Evolutionary conservation across 2,113 vertebrate genomes (phyloP), one percentile per base, ranked within the genome.

Genomic region (Fregata magnificens): DNA sequence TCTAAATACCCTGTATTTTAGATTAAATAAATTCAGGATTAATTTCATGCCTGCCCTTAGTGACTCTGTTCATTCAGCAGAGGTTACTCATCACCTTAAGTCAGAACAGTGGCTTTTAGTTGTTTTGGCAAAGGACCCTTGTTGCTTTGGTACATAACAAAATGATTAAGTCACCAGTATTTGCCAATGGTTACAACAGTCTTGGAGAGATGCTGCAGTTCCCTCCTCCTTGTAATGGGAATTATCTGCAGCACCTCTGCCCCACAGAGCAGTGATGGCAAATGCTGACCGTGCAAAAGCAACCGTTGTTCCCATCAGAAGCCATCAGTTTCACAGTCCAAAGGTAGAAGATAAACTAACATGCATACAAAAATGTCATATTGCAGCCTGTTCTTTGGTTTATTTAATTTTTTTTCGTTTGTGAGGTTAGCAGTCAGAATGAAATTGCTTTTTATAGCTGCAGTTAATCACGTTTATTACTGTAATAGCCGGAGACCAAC

Each of bases 361-460:
- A 4, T 11, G 67, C 26, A 73, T 66, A 20, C 83, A 92, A 95
- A 96, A 92, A 81, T 71, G 58, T 83, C 85, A 40, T 38, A 53
- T 31, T 73, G 67, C 24, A 65, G 70, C 53, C 73, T 67, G 56
- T 59, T 79, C 73, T 85, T 82, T 40, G 56, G 59, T 87, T 91
- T 94, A 44, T 78, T 93, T 84, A n/a, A 21, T 81, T 32, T 87
- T 74, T 91, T 82, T 67, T 28, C 42, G 82, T 96, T 80, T 24
- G 42, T 66, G 47, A 88, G 71, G 45, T 90, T 94, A 97, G 56
- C 71, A 83, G 88, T 83, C 71, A 93, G 79, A 92, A 90, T 74
- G 82, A 88, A 94, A 95, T 88, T 81, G 72, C 88, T 84, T 92
- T 97, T 94, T 94, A 94, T 88, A 90, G 82, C 67, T 55, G 67